Base-by-base conservation (phyloP, 1,140 invertebrate species). In the Dendroctonus valens region DNA sequence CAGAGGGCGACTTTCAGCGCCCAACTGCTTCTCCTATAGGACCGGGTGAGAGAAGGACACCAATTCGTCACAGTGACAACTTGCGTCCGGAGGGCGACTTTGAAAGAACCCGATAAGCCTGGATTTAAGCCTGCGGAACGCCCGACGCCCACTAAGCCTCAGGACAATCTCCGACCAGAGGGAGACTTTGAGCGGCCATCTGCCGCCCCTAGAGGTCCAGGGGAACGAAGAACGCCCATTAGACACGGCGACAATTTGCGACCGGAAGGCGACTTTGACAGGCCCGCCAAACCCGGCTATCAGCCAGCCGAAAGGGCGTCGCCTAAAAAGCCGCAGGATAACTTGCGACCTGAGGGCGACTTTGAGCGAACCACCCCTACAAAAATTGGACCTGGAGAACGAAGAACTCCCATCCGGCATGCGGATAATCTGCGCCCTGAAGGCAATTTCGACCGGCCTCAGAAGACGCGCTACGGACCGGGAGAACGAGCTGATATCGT, bases 351-450 rank as follows among this genome's bases (percentile, higher is more conserved):
- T 0, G 86, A 87, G 69, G 79, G 86, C 52, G 79, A 83, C 58
- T 84, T 84, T 67, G 74, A 78, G 12, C 59, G 65, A 37, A 73
- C 69, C 87, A 11, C 79, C 73, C 69, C 46, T 6, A 72, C 79
- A 37, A 80, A 82, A 67, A 53, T 66, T 6, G 54, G 57, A 41
- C 78, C 78, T 39, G 77, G 78, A 37, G 83, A 86, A 67, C 76
- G 84, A 54, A 74, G 77, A 7, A 72, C 77, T 7, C 75, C 80
- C 0, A 79, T 79, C 37, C 81, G 75, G 65, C 81, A 81, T 0
- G 77, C 83, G 67, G 83, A 86, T 73, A 88, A 88, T 72, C 72
- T 88, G 6, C 79, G 78, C 59, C 80, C 84, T 7, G 86, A 88
- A 76, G 86, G 86, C 11, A 68, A 74, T 78, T 74, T 78, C 67